A percentile compares a stretch with the other conserved stretches of the same genome.
phyloP scores from a whole-genome alignment of 2,888 invertebrate genomes.

The Cynaeus angustus region DNA sequence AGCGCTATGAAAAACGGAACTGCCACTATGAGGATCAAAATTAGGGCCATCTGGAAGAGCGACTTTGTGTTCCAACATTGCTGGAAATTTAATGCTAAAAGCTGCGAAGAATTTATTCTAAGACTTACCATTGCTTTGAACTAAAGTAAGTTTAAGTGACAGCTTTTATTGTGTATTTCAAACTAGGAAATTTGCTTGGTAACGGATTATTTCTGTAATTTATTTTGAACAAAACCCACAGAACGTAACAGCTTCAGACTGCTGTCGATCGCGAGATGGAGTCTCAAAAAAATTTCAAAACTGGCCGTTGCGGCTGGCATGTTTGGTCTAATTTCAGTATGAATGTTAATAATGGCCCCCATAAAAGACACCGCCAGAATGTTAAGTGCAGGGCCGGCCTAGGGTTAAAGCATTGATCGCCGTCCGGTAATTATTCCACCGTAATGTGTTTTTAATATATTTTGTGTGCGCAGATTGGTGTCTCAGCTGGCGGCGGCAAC shows the following conservation, averaged over 20 bases:
- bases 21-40: constrained; percentile 11
- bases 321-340: neutral
- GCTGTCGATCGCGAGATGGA: no score
- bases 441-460: constrained; percentile 69
- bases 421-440: constrained; percentile 63
- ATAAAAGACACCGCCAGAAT: constrained; percentile 33
- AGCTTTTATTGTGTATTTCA: constrained; percentile 3
- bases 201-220: neutral
- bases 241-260: no score
- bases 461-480: constrained; percentile 65
- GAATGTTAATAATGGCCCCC: constrained; percentile 26
- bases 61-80: neutral
- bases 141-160: no score
- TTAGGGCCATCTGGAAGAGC: constrained; percentile 5
- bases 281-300: no score
- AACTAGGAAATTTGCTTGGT: neutral
- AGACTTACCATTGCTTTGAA: constrained; percentile 1
- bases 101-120: neutral
- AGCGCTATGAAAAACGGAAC: constrained; percentile 5
- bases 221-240: no score
- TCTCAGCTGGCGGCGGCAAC: constrained; percentile 62
- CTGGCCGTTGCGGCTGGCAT: no score
- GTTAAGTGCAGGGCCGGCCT: constrained; percentile 30
- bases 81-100: neutral
- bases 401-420: constrained; percentile 49